These are phyloP conservation scores for Macrosoma leucophasiata DNA, from an alignment of 2,888 invertebrate genomes.

Conservation along the genomic window DNA sequence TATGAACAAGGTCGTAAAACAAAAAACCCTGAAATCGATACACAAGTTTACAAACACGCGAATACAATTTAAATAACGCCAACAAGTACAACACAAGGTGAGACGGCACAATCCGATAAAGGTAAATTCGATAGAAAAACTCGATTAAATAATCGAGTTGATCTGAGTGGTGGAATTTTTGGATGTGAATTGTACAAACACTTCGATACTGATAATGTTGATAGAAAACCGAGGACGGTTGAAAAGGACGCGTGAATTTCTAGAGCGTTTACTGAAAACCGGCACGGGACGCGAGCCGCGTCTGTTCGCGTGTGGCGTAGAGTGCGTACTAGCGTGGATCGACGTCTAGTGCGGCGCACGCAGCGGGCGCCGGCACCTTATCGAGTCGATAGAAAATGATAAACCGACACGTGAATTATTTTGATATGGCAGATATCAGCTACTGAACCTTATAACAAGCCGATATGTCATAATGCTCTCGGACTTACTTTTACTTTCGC, in stretches of 20 bases:
- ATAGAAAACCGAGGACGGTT: slow-evolving; percentile 52
- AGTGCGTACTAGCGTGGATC: slow-evolving; percentile 58
- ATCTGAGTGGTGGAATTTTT: too few species aligned
- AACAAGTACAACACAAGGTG: too few species aligned
- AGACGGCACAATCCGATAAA: too few species aligned
- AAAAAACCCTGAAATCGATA: too few species aligned
- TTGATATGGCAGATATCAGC: too few species aligned
- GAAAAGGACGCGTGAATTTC: slow-evolving; percentile 49
- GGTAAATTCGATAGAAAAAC: too few species aligned
- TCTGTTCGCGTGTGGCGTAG: slow-evolving; percentile 39
- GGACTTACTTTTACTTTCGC: too few species aligned
- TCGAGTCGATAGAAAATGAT: slow-evolving; percentile 47
- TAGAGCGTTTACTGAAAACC: slow-evolving; percentile 42
- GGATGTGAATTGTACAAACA: slow-evolving; percentile 27
- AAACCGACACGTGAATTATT: slow-evolving; percentile 18
- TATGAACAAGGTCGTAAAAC: too few species aligned
- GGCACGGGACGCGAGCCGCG: slow-evolving; percentile 37
- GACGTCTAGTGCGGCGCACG: slow-evolving; percentile 61
- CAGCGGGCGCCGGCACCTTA: slow-evolving; percentile 33
- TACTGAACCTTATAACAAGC: too few species aligned
- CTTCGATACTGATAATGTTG: slow-evolving; percentile 31
- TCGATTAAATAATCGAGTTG: too few species aligned
- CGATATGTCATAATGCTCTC: too few species aligned
- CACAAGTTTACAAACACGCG: slow-evolving; percentile 1
- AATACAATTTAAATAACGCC: neutral